Evolutionary conservation across 1,140 invertebrate species (phyloP).

Genomic region (Globodera rostochiensis): DNA sequence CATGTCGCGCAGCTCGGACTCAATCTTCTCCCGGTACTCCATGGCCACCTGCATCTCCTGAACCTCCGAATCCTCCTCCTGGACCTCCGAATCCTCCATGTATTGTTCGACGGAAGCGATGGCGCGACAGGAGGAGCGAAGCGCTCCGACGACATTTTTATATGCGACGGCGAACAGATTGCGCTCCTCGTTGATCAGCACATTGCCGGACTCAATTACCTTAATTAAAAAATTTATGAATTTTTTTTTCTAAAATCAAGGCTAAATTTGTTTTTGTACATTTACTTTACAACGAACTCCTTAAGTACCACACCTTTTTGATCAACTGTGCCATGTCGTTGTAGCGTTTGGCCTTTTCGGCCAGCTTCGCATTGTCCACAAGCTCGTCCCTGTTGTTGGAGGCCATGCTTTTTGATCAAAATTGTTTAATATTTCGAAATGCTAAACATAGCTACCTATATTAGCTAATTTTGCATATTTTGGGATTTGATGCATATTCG

Average conservation of each 20-base stretch:
- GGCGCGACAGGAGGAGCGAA: slow-evolving; percentile 93
- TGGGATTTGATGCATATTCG: too few relatives aligned
- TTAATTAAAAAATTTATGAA: neutral
- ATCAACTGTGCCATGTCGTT: slow-evolving; percentile 77
- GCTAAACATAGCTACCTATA: too few relatives aligned
- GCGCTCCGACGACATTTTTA: slow-evolving; percentile 98
- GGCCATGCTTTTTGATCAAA: too few relatives aligned
- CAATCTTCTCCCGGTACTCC: slow-evolving; percentile 96
- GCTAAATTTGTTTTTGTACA: too few relatives aligned
- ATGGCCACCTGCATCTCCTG: slow-evolving; percentile 97
- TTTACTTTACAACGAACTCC: neutral
- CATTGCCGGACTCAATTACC: slow-evolving; percentile 82
- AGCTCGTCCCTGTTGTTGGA: slow-evolving; percentile 87
- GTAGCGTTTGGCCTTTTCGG: slow-evolving; percentile 79
- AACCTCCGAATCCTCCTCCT: slow-evolving; percentile 85
- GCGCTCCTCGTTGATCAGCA: slow-evolving; percentile 90
- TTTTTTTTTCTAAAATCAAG: neutral
- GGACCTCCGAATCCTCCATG: slow-evolving; percentile 82
- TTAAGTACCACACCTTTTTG: slow-evolving; percentile 40
- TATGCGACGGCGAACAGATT: slow-evolving; percentile 97
- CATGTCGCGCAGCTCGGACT: slow-evolving; percentile 95
- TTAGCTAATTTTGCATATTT: too few relatives aligned
- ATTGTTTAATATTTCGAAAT: too few relatives aligned
- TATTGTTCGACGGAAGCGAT: slow-evolving; percentile 98
- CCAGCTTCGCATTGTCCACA: slow-evolving; percentile 95